Base-by-base conservation (phyloP, 2,888 invertebrate genomes). In the Platycheirus rosarum region DNA sequence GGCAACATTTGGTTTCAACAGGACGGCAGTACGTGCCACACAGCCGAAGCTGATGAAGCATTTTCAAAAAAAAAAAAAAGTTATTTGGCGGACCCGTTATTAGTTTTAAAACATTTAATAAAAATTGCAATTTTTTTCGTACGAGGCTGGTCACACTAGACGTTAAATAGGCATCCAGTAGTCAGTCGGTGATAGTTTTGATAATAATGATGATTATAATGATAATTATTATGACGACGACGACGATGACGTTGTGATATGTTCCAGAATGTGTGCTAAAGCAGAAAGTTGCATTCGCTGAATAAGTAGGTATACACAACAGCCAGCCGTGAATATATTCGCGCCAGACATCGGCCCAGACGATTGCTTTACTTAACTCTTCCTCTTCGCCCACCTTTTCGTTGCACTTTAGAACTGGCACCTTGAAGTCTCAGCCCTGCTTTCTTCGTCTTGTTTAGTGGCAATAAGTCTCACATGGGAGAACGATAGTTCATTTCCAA, bases 351-450 rank as follows among this genome's bases (percentile, higher is more conserved):
- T 46, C 80, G 42, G 62, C 55, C 80, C 76, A 82, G 80, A 82
- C 80, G 80, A 71, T 71, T 76, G 75, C 71, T 82, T 80, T 65
- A 71, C 71, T 82, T 71, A 82, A 76, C 66, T 82, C 76, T 62
- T 82, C 80, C 71, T 71, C 62, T 71, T 48, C 71, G 71, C 62
- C 80, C 76, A 82, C 71, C 80, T 76, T 75, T 62, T 57, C 37
- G 71, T 23, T 80, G 76, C 76, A 80, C 70, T 80, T 71, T 60
- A n/a, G n/a, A n/a, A n/a, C n/a, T n/a, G 44, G 70, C 66, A 80
- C 70, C 75, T 62, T 40, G 37, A 42, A 40, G 75, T 70, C 60
- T 79, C 53, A 48, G 0, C 62, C 65, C 44, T 18, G 35, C 44
- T 32, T 53, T 44, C 57, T 26, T 29, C 16, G 26, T 42, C 57